Evolutionary conservation across 2,888 invertebrate genomes (phyloP).

Genomic region (Lamellibrachia satsuma): DNA sequence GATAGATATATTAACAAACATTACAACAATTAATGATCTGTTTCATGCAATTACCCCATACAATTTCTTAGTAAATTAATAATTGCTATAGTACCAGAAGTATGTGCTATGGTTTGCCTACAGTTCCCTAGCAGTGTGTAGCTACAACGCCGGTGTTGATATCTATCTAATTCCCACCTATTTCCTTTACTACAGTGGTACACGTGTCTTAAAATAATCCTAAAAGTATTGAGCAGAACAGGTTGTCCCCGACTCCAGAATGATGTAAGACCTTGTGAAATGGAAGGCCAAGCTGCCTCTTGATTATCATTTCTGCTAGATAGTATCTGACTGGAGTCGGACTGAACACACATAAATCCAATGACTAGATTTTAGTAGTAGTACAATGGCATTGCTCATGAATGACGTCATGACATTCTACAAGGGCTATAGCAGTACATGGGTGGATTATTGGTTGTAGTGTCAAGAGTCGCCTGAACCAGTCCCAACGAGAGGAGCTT

Average conservation of each 20-base stretch:
- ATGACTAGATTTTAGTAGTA: not conserved
- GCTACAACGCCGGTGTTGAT: no score
- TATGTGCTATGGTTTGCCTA: no score
- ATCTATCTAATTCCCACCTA: no score
- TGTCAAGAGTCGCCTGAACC: conserved; percentile 95
- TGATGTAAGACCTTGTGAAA: not conserved
- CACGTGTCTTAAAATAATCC: no score
- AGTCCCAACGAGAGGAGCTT: conserved; percentile 97
- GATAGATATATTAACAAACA: no score
- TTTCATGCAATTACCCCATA: no score
- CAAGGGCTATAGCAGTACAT: not conserved
- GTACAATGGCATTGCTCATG: not conserved
- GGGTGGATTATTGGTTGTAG: conserved; percentile 67
- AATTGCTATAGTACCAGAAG: no score
- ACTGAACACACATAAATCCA: not conserved
- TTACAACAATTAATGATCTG: no score
- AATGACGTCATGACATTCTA: not conserved
- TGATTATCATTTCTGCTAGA: not conserved
- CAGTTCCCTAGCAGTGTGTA: no score
- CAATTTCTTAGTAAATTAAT: no score
- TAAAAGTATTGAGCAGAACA: not conserved
- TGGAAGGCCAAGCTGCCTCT: not conserved
- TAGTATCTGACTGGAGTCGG: not conserved
- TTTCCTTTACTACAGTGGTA: no score
- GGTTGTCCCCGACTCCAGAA: not conserved